phyloP scores from a whole-genome alignment of 2,888 invertebrate species.

The Spodoptera exigua region DNA sequence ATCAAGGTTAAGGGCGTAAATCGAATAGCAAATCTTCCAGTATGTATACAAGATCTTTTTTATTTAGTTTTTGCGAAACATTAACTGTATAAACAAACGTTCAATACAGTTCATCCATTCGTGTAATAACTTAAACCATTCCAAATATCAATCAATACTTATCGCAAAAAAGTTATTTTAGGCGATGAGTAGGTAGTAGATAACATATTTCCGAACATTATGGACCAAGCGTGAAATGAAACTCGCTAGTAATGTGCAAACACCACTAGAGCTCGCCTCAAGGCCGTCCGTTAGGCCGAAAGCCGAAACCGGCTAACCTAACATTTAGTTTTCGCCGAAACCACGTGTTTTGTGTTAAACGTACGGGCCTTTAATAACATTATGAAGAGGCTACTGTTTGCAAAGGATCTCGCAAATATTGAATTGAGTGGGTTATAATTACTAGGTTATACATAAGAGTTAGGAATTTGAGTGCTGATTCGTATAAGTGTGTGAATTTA shows the following conservation, averaged over 20 bases:
- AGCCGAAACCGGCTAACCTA: slow-evolving; percentile 4
- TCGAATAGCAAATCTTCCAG: too few species aligned
- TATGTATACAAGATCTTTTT: too few species aligned
- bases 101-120: too few species aligned
- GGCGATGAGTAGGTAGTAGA: slow-evolving; percentile 13
- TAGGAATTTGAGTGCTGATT: neutral
- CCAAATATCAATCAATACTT: neutral
- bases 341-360: slow-evolving; percentile 24
- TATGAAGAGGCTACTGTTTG: slow-evolving; percentile 26
- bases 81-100: too few species aligned
- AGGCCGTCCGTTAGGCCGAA: slow-evolving; percentile 14
- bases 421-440: slow-evolving; percentile 9
- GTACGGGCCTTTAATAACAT: slow-evolving; percentile 6
- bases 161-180: slow-evolving; percentile 6
- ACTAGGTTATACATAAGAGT: neutral
- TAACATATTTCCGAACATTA: slow-evolving; percentile 18
- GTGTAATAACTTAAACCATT: neutral
- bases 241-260: slow-evolving; percentile 27
- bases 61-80: too few species aligned
- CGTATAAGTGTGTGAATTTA: too few species aligned
- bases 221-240: slow-evolving; percentile 25
- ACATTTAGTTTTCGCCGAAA: slow-evolving; percentile 21
- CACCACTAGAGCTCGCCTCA: slow-evolving; percentile 22
- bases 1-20: too few species aligned
- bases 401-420: slow-evolving; percentile 31